phyloP scores from a whole-genome alignment of 2,797 vertebrate species.

The Silurus lanzhouensis region DNA sequence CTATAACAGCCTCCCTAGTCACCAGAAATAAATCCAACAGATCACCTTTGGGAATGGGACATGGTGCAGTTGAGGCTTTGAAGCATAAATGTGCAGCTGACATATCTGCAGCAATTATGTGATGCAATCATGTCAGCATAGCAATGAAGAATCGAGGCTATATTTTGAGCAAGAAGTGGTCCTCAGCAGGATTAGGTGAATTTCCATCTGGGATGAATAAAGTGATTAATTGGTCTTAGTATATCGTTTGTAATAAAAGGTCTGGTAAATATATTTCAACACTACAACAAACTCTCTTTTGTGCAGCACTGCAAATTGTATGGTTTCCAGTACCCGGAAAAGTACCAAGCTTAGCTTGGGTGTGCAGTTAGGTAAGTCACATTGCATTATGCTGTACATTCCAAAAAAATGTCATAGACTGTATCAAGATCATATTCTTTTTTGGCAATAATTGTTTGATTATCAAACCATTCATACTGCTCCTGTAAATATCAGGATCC shows the following conservation, averaged over 20 bases:
- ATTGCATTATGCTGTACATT: background rate
- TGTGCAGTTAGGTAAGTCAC: background rate
- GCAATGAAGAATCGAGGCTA: background rate
- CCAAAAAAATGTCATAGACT: background rate
- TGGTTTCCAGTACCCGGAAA: background rate
- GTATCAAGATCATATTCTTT: background rate
- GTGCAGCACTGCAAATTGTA: background rate
- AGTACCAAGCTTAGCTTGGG: background rate
- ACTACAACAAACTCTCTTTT: background rate
- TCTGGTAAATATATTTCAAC: background rate
- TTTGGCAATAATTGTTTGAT: background rate
- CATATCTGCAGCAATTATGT: background rate
- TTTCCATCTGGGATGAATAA: no score
- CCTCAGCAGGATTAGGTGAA: background rate
- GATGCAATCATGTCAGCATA: slow-evolving; percentile 3
- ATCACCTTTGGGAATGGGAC: background rate
- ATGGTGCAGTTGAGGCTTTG: background rate
- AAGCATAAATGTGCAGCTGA: background rate
- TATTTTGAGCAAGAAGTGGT: background rate
- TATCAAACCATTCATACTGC: background rate
- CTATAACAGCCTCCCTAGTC: background rate
- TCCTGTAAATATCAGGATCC: background rate
- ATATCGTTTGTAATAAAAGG: background rate
- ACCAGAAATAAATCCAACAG: background rate
- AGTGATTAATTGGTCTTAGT: background rate